Conservation (phyloP, 2,797 vertebrate species). For the Morus bassanus region DNA sequence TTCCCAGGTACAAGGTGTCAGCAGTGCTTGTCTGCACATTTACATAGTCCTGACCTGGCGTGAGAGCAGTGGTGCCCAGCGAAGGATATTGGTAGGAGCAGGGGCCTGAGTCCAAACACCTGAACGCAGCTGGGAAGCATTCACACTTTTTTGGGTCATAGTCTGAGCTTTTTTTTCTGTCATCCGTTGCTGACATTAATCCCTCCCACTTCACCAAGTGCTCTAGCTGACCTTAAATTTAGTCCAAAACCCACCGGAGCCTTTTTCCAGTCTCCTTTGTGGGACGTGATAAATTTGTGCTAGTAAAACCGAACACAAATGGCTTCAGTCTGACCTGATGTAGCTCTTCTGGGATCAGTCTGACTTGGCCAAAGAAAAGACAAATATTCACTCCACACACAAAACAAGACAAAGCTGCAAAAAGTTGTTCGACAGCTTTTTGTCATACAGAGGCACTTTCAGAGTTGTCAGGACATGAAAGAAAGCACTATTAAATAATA, state of each 20-base stretch:
- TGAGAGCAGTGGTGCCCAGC: not conserved
- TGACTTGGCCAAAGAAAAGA: constrained; percentile 46
- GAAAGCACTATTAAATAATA: constrained; percentile 70
- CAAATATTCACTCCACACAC: not conserved
- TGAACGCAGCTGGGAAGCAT: not conserved
- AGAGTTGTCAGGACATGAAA: constrained; percentile 74
- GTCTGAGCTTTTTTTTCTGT: not conserved
- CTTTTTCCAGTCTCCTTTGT: not conserved
- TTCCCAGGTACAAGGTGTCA: not conserved
- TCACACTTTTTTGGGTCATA: not conserved
- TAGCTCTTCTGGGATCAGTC: constrained; percentile 20
- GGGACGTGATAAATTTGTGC: not conserved
- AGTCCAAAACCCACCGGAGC: not conserved
- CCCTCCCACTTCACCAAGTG: not conserved
- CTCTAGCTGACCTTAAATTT: not conserved
- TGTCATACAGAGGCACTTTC: constrained; percentile 69
- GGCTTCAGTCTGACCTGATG: constrained; percentile 42
- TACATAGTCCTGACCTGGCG: no score
- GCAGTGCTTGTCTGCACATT: not conserved
- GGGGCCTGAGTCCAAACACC: not conserved
- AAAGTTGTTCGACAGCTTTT: constrained; percentile 62
- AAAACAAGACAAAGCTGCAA: constrained; percentile 63
- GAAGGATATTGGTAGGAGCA: not conserved
- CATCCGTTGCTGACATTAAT: not conserved
- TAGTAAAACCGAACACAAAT: not conserved